phyloP scores from a whole-genome alignment of 2,797 vertebrate species.

The Nyctibius grandis region DNA sequence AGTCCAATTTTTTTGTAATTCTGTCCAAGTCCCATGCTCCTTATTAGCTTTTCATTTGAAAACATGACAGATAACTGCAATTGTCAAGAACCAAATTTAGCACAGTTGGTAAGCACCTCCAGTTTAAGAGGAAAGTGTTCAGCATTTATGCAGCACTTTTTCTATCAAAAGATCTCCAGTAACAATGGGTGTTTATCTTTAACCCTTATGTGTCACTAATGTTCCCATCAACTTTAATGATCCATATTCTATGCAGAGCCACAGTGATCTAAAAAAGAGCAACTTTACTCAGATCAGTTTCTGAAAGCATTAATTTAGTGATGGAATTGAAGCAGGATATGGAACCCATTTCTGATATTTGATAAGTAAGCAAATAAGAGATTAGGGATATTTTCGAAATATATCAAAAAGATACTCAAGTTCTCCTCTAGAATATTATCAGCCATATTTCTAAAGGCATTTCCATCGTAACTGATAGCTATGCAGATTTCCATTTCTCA shows the following conservation, averaged over 20 bases:
- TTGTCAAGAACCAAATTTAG: not conserved
- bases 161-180: not conserved
- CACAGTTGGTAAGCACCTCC: not conserved
- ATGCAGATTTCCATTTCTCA: not conserved
- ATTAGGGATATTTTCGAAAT: not conserved
- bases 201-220: not conserved
- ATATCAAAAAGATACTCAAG: not conserved
- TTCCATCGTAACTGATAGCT: not conserved
- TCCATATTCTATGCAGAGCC: not conserved
- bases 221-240: not conserved
- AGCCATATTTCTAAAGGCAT: not conserved
- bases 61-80: not conserved
- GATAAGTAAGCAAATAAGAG: not conserved
- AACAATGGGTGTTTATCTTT: not conserved
- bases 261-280: not conserved
- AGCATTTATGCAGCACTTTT: not conserved
- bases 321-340: not conserved
- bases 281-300: not conserved
- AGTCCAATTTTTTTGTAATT: not conserved
- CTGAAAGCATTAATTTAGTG: not conserved
- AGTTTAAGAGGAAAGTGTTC: not conserved
- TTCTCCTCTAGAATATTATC: not conserved
- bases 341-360: not conserved
- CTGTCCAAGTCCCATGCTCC: not conserved
- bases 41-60: not conserved